Percentiles rank a stretch among this genome's conserved stretches.
Conservation (phyloP, 2,113 vertebrate species). For the Malurus melanocephalus region DNA sequence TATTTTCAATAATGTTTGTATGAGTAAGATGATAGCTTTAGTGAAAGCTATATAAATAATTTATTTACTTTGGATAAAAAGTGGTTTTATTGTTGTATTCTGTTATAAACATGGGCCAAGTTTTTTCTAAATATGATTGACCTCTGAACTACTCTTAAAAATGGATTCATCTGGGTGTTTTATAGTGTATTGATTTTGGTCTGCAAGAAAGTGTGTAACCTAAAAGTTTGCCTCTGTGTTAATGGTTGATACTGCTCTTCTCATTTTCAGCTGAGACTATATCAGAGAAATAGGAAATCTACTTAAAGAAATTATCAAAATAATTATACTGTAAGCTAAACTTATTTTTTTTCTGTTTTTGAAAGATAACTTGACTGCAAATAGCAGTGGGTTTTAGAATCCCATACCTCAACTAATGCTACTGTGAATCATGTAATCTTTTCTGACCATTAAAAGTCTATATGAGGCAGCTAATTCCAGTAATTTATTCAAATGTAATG, state of each 20-base stretch:
- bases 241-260: neutral
- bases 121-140: neutral
- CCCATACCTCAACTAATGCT: rapidly evolving
- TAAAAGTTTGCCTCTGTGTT: neutral
- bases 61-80: neutral
- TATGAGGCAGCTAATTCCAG: neutral
- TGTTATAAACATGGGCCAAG: neutral
- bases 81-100: neutral
- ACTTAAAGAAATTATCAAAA: neutral
- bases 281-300: neutral
- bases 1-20: neutral
- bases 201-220: neutral
- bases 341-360: neutral
- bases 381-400: neutral
- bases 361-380: neutral
- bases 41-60: neutral
- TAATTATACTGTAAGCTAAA: neutral
- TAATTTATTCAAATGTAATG: neutral
- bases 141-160: neutral
- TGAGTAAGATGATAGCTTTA: neutral
- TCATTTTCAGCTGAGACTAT: neutral
- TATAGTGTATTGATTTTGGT: neutral
- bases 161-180: neutral
- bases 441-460: neutral
- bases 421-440: neutral